Base-by-base conservation (phyloP, 1,140 invertebrate genomes). In the Procambarus clarkii region DNA sequence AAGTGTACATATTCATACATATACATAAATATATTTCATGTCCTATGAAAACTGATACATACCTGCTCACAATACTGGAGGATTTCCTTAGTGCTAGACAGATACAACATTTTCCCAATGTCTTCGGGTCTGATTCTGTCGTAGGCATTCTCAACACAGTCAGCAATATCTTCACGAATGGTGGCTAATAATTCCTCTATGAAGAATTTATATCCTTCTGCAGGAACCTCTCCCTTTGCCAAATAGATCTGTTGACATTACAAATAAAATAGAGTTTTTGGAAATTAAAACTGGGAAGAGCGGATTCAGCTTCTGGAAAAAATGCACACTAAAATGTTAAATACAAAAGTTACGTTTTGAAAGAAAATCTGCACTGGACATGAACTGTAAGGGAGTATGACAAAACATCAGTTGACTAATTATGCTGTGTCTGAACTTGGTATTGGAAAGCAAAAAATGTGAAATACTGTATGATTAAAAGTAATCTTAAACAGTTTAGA, bases 111-210 rank as follows among this genome's bases (percentile, higher is more conserved):
- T 93, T 97, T 96, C 0, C 97, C 97, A 21, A 98, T 98, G 94
- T 99, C 98, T 92, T 96, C 96, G 9, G 97, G 95, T 0, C 97
- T 97, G 86, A 99, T 97, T 94, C 97, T 97, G 86, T 98, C 97
- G 94, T 99, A 99, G 0, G 98, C 98, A 94, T 98, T 98, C 95
- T 99, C 98, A 94, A 99, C 97, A 94, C 99, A 99, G 8, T 97
- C 96, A 24, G 98, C 98, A 94, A 99, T 99, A 95, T 99, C 99
- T 94, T 98, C 97, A 85, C 99, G 96, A 71, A 99, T 98, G 1
- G 99, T 99, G 91, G 99, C 97, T 50, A 99, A 94, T 11, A 99
- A 95, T 93, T 99, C 98, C 93, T 99, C 98, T 95, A 99, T 99
- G 94, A 99, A 99, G 93, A 98, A 98, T 89, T 97, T 98, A 94